Evolutionary conservation across 1,140 invertebrate species (phyloP), one percentile per base, ranked within the genome.

Genomic region (Lasioglossum baleicum): DNA sequence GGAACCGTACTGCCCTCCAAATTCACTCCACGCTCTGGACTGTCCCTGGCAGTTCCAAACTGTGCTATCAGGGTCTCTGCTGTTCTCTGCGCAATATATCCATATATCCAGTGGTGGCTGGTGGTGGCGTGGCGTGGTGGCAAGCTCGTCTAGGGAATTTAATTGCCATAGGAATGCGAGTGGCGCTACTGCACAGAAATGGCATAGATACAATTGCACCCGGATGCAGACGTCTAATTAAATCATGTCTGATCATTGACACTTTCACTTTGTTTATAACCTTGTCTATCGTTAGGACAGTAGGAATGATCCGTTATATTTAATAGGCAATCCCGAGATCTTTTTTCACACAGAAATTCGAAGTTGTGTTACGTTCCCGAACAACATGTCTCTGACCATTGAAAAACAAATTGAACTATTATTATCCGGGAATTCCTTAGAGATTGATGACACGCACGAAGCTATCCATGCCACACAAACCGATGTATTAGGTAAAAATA

Each of bases 351-450:
- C 7, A 40, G 8, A 67, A 65, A 64, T 73, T 10, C 35, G 53
- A 72, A 22, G 58, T 48, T 61, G 7, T 20, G 15, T 20, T 66
- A 67, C 31, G 56, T 4, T 63, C 10, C 17, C 42, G 74, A 35
- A 70, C 7, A 20, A 79, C 61, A 87, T 87, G 85, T 82, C 84
- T 35, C 70, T 84, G 65, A 69, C 69, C 56, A 65, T 84, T 20
- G 85, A 87, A 26, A 82, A 86, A 60, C 78, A 87, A 84, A 75
- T 87, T 53, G 77, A 86, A 82, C 76, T 68, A 56, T 48, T 87
- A 31, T 74, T 87, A 31, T 56, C 56, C 40, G 85, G 85, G 44
- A 79, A 86, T 60, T 58, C 69, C 44, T 67, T 87, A 73, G 82
- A 83, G 51, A 75, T 64, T 44, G 71, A 78, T 69, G 85, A 86